Conservation (phyloP, 2,113 vertebrate genomes). For the Cyphomyrus discorhynchus region DNA sequence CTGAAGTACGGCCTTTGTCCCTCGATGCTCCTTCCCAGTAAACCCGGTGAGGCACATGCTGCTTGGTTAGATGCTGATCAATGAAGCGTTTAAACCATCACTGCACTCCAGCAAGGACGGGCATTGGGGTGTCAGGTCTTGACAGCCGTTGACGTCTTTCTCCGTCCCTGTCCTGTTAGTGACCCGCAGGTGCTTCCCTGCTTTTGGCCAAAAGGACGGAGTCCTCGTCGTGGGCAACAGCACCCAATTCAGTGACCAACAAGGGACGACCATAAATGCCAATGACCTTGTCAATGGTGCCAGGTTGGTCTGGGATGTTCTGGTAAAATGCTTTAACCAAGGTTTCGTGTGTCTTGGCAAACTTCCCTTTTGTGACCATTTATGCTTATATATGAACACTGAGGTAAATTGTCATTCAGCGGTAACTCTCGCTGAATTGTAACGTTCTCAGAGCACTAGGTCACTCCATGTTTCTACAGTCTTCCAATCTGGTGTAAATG, state of each 20-base stretch:
- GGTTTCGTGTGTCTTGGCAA: background rate
- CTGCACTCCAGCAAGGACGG: background rate
- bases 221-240: constrained; percentile 75
- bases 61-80: background rate
- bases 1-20: constrained; percentile 73
- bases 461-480: background rate
- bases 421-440: background rate
- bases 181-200: constrained; percentile 77
- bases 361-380: background rate
- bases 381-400: background rate
- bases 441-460: background rate
- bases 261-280: constrained; percentile 57
- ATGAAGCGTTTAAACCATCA: background rate
- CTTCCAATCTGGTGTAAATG: background rate
- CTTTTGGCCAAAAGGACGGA: constrained; percentile 62
- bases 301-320: constrained; percentile 63
- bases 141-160: background rate
- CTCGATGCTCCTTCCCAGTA: constrained; percentile 75
- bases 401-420: background rate
- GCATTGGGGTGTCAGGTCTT: background rate
- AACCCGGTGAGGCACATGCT: constrained; percentile 63
- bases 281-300: constrained; percentile 78
- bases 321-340: background rate
- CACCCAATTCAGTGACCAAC: constrained; percentile 59
- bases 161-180: constrained; percentile 54